These are phyloP conservation scores for Pimpla rufipes DNA, from an alignment of 2,888 invertebrate genomes.

Conservation along the genomic window DNA sequence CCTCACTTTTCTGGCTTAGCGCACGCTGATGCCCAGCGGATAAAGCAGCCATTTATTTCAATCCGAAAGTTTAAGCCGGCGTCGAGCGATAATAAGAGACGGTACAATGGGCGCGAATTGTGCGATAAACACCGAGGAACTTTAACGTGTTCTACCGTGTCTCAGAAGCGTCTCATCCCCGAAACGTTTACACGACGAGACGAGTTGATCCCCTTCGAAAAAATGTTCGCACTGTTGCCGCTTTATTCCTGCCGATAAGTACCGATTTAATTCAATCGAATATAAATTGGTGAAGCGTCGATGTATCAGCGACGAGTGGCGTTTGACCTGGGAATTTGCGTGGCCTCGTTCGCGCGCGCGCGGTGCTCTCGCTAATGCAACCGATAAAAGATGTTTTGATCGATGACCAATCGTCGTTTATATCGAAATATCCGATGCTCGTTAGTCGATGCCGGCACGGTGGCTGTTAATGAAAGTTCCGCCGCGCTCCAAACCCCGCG, in stretches of 20 bases:
- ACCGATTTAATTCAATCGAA: background rate
- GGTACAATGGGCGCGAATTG: conserved; percentile 11
- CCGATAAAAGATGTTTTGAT: conserved; percentile 17
- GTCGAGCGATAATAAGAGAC: conserved; percentile 64
- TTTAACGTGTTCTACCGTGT: background rate
- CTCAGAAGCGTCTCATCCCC: background rate
- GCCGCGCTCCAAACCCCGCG: background rate
- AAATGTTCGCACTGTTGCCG: too few relatives aligned
- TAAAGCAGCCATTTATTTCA: conserved; percentile 77
- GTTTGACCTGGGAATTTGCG: background rate
- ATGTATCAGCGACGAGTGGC: background rate
- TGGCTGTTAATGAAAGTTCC: conserved; percentile 42
- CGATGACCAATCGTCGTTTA: conserved; percentile 12
- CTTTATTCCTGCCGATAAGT: background rate
- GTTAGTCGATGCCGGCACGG: conserved; percentile 23
- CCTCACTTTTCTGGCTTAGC: background rate
- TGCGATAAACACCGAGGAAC: conserved; percentile 7
- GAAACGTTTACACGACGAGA: background rate
- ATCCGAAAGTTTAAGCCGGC: conserved; percentile 78
- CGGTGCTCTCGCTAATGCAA: background rate
- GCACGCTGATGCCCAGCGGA: conserved; percentile 33
- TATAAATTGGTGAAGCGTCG: background rate
- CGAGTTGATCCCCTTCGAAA: background rate
- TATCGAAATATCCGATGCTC: conserved; percentile 33
- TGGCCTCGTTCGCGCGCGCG: background rate